Percentiles rank a stretch among this genome's conserved stretches.
Evolutionary conservation across 2,888 invertebrate genomes (phyloP).

Genomic region (Eilema sororculum): DNA sequence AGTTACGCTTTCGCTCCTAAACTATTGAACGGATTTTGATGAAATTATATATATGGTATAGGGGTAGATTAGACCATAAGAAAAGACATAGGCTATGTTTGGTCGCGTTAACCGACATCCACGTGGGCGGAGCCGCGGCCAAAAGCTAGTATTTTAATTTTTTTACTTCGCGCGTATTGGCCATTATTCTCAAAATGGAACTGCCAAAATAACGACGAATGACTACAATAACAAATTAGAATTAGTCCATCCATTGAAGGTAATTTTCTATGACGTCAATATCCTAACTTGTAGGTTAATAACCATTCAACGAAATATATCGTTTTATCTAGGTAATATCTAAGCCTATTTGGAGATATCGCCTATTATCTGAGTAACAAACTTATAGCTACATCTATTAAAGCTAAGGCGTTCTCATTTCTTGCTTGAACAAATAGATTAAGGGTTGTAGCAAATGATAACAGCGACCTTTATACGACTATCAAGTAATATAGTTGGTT

Average conservation of each 20-base stretch:
- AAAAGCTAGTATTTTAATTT: no score
- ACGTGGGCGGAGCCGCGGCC: no score
- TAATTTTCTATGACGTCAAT: not conserved
- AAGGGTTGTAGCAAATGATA: not conserved
- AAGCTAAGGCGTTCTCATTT: conserved; percentile 6
- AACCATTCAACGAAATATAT: not conserved
- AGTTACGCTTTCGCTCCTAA: no score
- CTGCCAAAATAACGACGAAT: not conserved
- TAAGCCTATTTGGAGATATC: not conserved
- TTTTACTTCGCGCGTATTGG: no score
- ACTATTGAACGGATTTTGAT: no score
- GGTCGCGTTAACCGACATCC: no score
- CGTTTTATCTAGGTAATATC: not conserved
- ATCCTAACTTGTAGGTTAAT: not conserved
- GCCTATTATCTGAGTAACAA: conserved; percentile 4
- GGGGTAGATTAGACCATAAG: no score
- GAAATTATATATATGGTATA: no score
- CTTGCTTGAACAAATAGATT: conserved; percentile 13
- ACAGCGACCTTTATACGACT: not conserved
- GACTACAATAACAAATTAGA: not conserved
- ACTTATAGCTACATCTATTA: conserved; percentile 4
- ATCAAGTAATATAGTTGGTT: not conserved
- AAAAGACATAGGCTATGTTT: no score
- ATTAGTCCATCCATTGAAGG: not conserved
- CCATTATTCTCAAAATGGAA: not conserved